These are phyloP conservation scores for Embidobia sp. DNA, from an alignment of 2,888 invertebrate species.

Conservation along the genomic window DNA sequence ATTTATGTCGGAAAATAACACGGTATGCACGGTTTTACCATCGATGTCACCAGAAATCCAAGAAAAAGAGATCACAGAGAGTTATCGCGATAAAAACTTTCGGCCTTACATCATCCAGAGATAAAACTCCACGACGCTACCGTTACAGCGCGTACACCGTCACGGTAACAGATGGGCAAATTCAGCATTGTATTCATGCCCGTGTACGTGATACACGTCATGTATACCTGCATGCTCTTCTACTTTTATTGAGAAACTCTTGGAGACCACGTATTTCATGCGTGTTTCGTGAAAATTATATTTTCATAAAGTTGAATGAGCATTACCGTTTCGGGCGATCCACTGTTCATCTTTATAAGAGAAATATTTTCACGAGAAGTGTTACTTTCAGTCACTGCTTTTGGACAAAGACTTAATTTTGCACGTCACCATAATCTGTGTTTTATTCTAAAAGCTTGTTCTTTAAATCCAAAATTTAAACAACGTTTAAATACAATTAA, in stretches of 20 bases:
- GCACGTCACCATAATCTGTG: too few species aligned
- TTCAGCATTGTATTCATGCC: constrained; percentile 64
- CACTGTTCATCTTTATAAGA: constrained; percentile 6
- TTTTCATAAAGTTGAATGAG: constrained; percentile 46
- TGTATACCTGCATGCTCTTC: constrained; percentile 57
- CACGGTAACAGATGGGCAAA: constrained; percentile 65
- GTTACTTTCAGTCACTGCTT: too few species aligned
- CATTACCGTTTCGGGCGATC: constrained; percentile 6
- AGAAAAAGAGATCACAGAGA: constrained; percentile 65
- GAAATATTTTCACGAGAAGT: not conserved
- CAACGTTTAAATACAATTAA: too few species aligned
- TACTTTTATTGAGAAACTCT: constrained; percentile 60
- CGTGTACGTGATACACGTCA: constrained; percentile 62
- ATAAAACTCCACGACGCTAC: constrained; percentile 66
- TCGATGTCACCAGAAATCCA: constrained; percentile 65
- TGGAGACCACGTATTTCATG: constrained; percentile 36
- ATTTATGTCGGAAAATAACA: constrained; percentile 64
- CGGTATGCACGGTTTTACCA: constrained; percentile 62
- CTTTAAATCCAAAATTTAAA: too few species aligned
- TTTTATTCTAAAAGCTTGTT: too few species aligned
- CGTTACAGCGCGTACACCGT: constrained; percentile 59
- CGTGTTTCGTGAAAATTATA: constrained; percentile 48
- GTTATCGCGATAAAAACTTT: constrained; percentile 67
- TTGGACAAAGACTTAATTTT: too few species aligned
- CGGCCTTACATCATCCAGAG: constrained; percentile 66